phyloP scores from a whole-genome alignment of 1,140 invertebrate species.

The Cyphomyrmex costatus region DNA sequence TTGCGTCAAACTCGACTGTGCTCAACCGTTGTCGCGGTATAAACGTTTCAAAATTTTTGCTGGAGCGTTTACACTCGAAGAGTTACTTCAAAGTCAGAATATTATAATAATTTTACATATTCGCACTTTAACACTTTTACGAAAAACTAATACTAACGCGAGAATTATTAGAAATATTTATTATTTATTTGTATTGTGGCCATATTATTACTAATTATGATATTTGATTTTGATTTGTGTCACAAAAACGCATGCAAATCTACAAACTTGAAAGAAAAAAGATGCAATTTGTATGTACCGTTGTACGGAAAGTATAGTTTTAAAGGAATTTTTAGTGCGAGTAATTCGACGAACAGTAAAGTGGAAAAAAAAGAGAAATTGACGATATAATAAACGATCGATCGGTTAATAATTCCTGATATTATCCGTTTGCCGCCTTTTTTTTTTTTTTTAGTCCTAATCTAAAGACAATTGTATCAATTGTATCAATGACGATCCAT shows the following conservation, averaged over 20 bases:
- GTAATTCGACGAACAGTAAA: background rate
- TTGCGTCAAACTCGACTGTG: background rate
- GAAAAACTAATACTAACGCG: too few species aligned
- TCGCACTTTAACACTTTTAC: background rate
- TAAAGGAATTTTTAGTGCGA: conserved; percentile 19
- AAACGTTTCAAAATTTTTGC: background rate
- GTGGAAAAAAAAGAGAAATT: conserved; percentile 7
- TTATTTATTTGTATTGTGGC: background rate
- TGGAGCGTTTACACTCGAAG: background rate
- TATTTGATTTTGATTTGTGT: background rate
- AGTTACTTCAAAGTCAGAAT: background rate
- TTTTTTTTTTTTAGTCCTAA: background rate
- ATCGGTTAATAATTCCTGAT: background rate
- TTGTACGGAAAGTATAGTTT: background rate
- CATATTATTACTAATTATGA: background rate
- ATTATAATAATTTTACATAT: background rate
- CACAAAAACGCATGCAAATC: background rate
- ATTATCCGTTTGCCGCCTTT: conserved; percentile 1
- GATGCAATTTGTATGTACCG: background rate
- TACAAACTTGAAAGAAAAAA: background rate
- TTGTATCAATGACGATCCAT: conserved; percentile 21
- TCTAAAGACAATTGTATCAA: conserved; percentile 46
- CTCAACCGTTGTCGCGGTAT: background rate
- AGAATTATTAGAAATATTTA: background rate
- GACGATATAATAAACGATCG: background rate